Evolutionary conservation across 1,140 invertebrate genomes (phyloP), one percentile per base, ranked within the genome.

Genomic region (Drosophila mayri): DNA sequence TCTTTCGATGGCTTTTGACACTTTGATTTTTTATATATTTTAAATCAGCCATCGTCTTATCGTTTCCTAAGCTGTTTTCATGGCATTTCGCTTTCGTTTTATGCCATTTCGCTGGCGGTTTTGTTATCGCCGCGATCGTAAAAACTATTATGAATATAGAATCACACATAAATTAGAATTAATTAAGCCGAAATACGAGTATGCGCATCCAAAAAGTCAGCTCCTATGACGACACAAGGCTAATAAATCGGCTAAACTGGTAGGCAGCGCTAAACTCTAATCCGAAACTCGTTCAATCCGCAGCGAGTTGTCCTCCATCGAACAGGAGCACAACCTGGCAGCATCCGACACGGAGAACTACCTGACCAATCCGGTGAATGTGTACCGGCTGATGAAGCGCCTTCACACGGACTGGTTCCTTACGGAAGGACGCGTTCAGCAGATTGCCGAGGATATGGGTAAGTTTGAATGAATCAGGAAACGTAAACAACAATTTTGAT

Each of bases 301-400:
- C 76, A 96, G 95, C 75, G 95, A 96, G 84, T 93, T 95, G 41
- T 93, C 94, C 66, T 93, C 95, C 78, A 96, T 96, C 68, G 94
- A 95, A 77, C 92, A 93, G 43, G 96, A 98, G 91, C 97, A 98
- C 92, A 93, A 95, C 30, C 93, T 94, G 86, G 97, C 97, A 0
- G 95, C 95, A 71, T 93, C 94, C 50, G 96, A 98, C 88, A 95
- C 96, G 18, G 95, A 97, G 52, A 95, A 95, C 72, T 98, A 98
- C 92, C 93, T 99, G 46, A 96, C 96, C 9, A 99, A 99, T 94
- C 99, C 99, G 1, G 96, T 99, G 65, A 99, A 99, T 94, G 97
- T 98, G 25, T 99, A 98, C 93, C 94, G 98, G 9, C 93, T 99
- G 43, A 98, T 99, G 43, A 99, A 99, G 94, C 95, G 97, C 77